Percentiles rank a stretch among this genome's conserved stretches.
These are phyloP conservation scores for Drosophila diplacantha DNA, from an alignment of 2,888 invertebrate genomes.

Conservation along the genomic window DNA sequence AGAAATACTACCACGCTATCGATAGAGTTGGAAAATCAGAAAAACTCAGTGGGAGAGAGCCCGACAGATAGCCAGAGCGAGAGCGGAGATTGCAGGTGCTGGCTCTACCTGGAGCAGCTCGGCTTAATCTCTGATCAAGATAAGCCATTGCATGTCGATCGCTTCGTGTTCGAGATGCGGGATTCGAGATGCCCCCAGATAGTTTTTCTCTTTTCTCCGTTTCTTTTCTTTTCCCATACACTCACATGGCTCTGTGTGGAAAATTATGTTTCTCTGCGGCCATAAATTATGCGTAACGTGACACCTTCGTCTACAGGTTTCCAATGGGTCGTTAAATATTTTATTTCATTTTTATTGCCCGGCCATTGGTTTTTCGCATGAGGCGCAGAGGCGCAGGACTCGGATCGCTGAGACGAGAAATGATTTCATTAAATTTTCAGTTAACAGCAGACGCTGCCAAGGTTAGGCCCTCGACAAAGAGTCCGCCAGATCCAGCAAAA, in stretches of 20 bases:
- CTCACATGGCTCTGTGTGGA: slow-evolving; percentile 33
- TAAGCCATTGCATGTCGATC: slow-evolving; percentile 56
- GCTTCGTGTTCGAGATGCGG: slow-evolving; percentile 46
- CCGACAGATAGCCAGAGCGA: slow-evolving; percentile 9
- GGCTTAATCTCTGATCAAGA: slow-evolving; percentile 55
- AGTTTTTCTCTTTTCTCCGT: slow-evolving; percentile 27
- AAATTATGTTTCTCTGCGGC: slow-evolving; percentile 61
- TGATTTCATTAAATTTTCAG: slow-evolving; percentile 70
- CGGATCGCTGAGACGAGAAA: slow-evolving; percentile 45
- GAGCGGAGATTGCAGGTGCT: slow-evolving; percentile 42
- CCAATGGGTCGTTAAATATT: slow-evolving; percentile 59
- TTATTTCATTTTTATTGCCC: slow-evolving; percentile 59
- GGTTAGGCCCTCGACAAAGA: slow-evolving; percentile 61
- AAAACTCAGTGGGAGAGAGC: slow-evolving; percentile 4
- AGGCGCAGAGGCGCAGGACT: slow-evolving; percentile 1
- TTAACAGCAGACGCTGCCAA: slow-evolving; percentile 63
- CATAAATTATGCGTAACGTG: slow-evolving; percentile 77
- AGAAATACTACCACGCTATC: slow-evolving; percentile 45
- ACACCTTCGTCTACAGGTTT: slow-evolving; percentile 73
- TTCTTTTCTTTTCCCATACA: slow-evolving; percentile 11
- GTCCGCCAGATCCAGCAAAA: slow-evolving; percentile 30
- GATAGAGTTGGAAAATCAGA: slow-evolving; percentile 26
- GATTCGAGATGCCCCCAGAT: slow-evolving; percentile 33
- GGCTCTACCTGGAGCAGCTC: slow-evolving; percentile 27
- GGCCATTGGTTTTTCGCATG: slow-evolving; percentile 42